A percentile compares a stretch with the other conserved stretches of the same genome.
Evolutionary conservation across 2,888 invertebrate genomes (phyloP).

Genomic region (Noctua pronuba): DNA sequence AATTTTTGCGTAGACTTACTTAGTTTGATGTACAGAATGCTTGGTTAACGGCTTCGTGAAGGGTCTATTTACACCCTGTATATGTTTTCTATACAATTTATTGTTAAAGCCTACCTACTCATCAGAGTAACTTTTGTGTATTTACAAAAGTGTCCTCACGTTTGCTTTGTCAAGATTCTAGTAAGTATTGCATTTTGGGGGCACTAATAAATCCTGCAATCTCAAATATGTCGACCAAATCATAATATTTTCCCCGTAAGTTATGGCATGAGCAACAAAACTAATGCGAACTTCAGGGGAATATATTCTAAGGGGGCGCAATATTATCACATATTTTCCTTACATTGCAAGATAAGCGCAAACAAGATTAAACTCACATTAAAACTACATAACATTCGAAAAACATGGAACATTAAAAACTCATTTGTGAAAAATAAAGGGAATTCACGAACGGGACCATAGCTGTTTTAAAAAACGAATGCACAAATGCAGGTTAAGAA

Average conservation of each 20-base stretch:
- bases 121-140: neutral
- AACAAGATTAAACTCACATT: conserved; percentile 63
- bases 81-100: neutral
- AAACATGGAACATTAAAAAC: conserved; percentile 57
- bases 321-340: conserved; percentile 29
- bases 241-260: conserved; percentile 12
- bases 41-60: too few relatives aligned
- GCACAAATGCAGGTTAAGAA: conserved; percentile 26
- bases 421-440: conserved; percentile 54
- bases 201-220: neutral
- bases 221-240: neutral
- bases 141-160: neutral
- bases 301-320: neutral
- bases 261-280: conserved; percentile 32
- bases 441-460: conserved; percentile 33
- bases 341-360: conserved; percentile 43
- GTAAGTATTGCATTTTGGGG: neutral
- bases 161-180: neutral
- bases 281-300: conserved; percentile 20
- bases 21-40: too few relatives aligned
- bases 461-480: conserved; percentile 42
- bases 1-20: too few relatives aligned
- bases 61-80: too few relatives aligned
- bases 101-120: neutral
- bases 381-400: conserved; percentile 32